A percentile compares a stretch with the other conserved stretches of the same genome.
Conservation (phyloP, 2,888 invertebrate species). For the Callyntrura guangdongensis region DNA sequence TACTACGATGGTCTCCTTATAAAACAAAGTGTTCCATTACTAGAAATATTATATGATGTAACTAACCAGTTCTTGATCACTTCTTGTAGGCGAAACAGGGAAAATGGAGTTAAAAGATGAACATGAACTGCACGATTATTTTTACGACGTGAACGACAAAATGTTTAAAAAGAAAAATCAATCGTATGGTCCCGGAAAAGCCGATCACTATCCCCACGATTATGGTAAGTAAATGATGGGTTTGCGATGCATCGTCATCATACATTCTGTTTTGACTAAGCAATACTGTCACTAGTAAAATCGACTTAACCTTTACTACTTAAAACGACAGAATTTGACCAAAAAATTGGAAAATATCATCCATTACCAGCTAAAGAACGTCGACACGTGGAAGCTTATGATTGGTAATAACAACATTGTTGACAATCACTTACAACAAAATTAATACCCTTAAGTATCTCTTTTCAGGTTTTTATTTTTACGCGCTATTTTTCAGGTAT, state of each 20-base stretch:
- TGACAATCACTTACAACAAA: too few relatives aligned
- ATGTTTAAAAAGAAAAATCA: conserved; percentile 72
- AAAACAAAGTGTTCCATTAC: neutral
- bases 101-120: conserved; percentile 55
- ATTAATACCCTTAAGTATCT: too few relatives aligned
- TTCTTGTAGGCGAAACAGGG: conserved; percentile 58
- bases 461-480: too few relatives aligned
- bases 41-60: neutral
- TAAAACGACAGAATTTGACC: conserved; percentile 47
- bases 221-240: conserved; percentile 31
- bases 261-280: too few relatives aligned
- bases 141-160: conserved; percentile 63
- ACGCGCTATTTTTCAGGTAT: conserved; percentile 53
- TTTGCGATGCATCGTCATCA: too few relatives aligned
- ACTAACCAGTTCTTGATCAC: neutral
- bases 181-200: conserved; percentile 66
- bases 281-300: too few relatives aligned
- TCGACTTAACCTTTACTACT: too few relatives aligned
- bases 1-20: conserved; percentile 63
- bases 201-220: conserved; percentile 57
- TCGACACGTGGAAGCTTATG: conserved; percentile 57
- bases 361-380: conserved; percentile 64
- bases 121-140: conserved; percentile 29
- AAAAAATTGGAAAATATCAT: conserved; percentile 28
- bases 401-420: conserved; percentile 8